Conservation (phyloP, 2,888 invertebrate species). For the Ariolimax columbianus region DNA sequence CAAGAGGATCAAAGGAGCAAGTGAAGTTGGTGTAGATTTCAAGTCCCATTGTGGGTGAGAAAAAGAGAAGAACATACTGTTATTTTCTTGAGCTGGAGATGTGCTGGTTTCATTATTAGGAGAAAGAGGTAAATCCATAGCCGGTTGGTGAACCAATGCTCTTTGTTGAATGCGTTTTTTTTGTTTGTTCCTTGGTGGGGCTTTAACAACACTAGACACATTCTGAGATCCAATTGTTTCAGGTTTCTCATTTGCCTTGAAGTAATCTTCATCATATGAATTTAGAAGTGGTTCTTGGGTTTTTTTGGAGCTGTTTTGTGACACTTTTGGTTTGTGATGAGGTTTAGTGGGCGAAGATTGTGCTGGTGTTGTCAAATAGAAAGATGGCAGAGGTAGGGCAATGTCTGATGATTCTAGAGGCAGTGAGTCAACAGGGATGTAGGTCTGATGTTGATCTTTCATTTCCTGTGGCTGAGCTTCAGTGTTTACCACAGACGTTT, state of each 20-base stretch:
- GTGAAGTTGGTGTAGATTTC: neutral
- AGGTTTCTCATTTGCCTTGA: conserved; percentile 5
- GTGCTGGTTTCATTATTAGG: conserved; percentile 30
- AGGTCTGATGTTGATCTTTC: neutral
- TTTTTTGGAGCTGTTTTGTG: neutral
- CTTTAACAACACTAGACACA: neutral
- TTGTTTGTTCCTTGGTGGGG: conserved; percentile 36
- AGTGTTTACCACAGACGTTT: neutral
- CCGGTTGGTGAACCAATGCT: conserved; percentile 46
- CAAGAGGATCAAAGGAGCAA: conserved; percentile 25
- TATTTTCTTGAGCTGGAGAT: neutral
- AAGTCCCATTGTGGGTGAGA: conserved; percentile 4
- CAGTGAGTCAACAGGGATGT: neutral
- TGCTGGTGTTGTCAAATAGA: neutral
- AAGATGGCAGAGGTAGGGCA: neutral
- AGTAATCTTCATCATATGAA: conserved; percentile 32
- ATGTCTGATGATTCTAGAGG: conserved; percentile 1
- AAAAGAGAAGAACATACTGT: neutral
- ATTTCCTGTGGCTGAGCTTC: neutral
- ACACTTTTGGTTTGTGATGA: neutral
- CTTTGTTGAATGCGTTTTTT: conserved; percentile 39
- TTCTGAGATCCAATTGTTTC: neutral
- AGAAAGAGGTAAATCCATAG: conserved; percentile 40
- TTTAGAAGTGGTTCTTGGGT: conserved; percentile 14
- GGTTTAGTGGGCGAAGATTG: neutral